phyloP scores from a whole-genome alignment of 2,888 invertebrate genomes.

The Rhaphigaster nebulosa region DNA sequence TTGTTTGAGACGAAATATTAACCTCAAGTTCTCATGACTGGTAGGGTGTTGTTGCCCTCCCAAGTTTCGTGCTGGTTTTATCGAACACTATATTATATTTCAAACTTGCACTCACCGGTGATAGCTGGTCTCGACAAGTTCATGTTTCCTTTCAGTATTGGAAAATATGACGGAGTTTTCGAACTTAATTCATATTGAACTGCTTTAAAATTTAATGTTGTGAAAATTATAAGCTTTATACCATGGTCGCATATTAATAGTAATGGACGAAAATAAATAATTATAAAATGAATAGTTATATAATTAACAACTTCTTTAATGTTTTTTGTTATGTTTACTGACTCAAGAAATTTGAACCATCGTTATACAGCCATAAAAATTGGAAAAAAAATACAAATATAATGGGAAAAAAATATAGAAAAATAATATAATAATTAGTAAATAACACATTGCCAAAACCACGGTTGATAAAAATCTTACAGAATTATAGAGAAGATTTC shows the following conservation, averaged over 20 bases:
- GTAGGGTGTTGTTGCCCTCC: constrained; percentile 1
- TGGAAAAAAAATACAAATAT: too few species aligned
- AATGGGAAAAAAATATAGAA: too few species aligned
- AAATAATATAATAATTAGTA: too few species aligned
- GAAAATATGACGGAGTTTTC: neutral
- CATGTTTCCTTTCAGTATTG: neutral
- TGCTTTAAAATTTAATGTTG: neutral
- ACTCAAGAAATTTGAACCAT: too few species aligned
- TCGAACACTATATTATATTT: constrained; percentile 1
- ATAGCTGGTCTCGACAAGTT: constrained; percentile 6
- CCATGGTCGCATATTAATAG: neutral
- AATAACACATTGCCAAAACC: too few species aligned
- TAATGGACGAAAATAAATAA: too few species aligned
- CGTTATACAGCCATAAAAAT: too few species aligned
- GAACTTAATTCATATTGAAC: neutral
- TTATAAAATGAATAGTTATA: too few species aligned
- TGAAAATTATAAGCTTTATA: neutral
- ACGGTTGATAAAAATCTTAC: too few species aligned
- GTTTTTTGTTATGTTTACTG: too few species aligned
- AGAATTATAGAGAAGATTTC: too few species aligned
- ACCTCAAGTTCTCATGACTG: constrained; percentile 4
- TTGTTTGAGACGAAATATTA: neutral
- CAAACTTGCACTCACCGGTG: neutral
- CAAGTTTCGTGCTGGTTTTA: constrained; percentile 40
- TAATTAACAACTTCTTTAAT: too few species aligned